Evolutionary conservation across 2,113 vertebrate species (phyloP).

Genomic region (Poicephalus meyeri): DNA sequence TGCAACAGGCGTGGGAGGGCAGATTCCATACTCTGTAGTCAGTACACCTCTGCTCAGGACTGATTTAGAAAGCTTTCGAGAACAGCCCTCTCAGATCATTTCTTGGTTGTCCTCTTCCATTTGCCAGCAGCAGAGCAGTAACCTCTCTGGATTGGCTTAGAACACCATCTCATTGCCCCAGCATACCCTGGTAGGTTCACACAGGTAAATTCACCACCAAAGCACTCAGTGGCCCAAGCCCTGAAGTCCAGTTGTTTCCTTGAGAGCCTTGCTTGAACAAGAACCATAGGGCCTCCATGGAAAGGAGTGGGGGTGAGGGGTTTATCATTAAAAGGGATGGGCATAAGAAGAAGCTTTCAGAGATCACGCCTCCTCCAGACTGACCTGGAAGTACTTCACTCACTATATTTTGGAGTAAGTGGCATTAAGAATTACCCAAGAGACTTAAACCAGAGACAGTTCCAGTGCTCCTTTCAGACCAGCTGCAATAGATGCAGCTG

Average conservation of each 20-base stretch:
- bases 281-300: neutral
- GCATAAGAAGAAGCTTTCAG: neutral
- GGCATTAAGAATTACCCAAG: neutral
- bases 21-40: neutral
- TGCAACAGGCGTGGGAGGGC: neutral
- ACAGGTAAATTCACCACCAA: neutral
- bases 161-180: neutral
- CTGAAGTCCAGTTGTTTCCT: neutral
- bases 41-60: constrained; percentile 15
- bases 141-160: neutral
- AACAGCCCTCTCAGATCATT: neutral
- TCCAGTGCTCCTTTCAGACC: neutral
- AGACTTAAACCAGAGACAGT: neutral
- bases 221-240: neutral
- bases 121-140: neutral
- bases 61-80: constrained; percentile 17
- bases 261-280: neutral
- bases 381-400: neutral
- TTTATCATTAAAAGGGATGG: neutral
- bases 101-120: neutral
- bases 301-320: neutral
- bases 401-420: neutral
- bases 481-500: neutral
- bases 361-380: neutral
- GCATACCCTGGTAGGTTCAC: accelerated